Evolutionary conservation across 1,140 invertebrate genomes (phyloP).

Genomic region (Telenomus remus): DNA sequence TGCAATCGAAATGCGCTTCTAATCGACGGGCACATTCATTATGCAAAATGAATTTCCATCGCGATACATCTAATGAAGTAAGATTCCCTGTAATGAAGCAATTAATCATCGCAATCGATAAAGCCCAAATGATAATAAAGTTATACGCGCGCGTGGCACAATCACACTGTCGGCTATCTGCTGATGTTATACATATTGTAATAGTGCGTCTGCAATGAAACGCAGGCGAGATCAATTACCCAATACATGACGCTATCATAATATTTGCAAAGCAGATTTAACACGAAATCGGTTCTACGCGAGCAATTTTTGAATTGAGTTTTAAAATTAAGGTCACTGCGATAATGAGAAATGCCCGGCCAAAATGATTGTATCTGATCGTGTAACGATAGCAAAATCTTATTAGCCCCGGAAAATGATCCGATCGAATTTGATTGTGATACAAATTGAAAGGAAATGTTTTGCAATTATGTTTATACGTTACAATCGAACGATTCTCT

Average conservation of each 20-base stretch:
- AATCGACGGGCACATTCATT: conserved; percentile 39
- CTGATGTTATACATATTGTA: conserved; percentile 45
- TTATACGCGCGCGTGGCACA: conserved; percentile 17
- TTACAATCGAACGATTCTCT: no score
- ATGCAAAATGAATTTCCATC: conserved; percentile 52
- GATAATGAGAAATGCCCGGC: conserved; percentile 41
- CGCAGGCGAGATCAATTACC: conserved; percentile 45
- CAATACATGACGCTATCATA: conserved; percentile 48
- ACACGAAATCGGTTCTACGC: conserved; percentile 11
- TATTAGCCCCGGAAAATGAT: no score
- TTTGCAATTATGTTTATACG: no score
- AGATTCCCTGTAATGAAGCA: conserved; percentile 54
- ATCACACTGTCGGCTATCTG: conserved; percentile 28
- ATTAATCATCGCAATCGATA: conserved; percentile 49
- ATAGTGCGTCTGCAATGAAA: conserved; percentile 44
- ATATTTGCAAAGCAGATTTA: conserved; percentile 46
- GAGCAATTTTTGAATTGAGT: conserved; percentile 49
- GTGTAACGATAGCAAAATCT: conserved; percentile 31
- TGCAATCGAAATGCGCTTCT: conserved; percentile 7
- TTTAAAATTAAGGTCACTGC: conserved; percentile 47
- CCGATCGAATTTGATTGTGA: no score
- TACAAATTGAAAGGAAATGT: no score
- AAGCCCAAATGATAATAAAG: conserved; percentile 48
- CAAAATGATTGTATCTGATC: conserved; percentile 43
- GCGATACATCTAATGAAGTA: conserved; percentile 53